Conservation (phyloP, 2,113 vertebrate genomes). For the Leptocoma aspasia region DNA sequence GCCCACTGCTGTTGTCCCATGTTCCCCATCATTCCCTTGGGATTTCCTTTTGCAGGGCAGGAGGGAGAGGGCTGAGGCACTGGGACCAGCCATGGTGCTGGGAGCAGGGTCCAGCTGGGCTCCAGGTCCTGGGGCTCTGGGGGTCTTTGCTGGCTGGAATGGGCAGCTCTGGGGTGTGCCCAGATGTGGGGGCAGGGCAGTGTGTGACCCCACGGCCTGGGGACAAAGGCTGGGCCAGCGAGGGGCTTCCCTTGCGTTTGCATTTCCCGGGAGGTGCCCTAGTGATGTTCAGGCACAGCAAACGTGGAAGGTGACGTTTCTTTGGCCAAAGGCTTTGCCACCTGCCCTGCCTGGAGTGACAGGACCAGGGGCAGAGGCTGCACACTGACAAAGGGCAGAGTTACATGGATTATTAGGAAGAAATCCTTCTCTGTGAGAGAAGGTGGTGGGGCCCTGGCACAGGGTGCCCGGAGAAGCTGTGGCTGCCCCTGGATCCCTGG, state of each 20-base stretch:
- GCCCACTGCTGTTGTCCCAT: background rate
- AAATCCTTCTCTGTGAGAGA: background rate
- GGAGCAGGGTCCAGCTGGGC: background rate
- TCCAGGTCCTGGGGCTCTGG: background rate
- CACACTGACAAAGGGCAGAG: background rate
- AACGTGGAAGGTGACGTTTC: fast-evolving
- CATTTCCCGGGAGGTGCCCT: background rate
- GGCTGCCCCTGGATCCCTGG: background rate
- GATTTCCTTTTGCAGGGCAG: background rate
- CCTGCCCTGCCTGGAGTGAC: background rate
- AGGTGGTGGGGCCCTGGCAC: background rate
- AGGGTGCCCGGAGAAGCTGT: background rate
- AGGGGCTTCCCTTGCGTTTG: background rate
- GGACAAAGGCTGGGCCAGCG: background rate
- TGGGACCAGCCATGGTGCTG: too few relatives aligned
- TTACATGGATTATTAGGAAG: background rate
- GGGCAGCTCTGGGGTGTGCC: background rate
- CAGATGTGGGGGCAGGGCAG: background rate
- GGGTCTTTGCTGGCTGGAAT: background rate
- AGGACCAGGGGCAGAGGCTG: background rate
- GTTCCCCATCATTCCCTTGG: background rate
- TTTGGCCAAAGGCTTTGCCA: background rate
- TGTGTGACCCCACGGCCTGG: background rate
- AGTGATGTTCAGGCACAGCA: fast-evolving
- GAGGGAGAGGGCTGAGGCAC: background rate